Evolutionary conservation across 2,797 vertebrate species (phyloP).

Genomic region (Aphelocoma californica): DNA sequence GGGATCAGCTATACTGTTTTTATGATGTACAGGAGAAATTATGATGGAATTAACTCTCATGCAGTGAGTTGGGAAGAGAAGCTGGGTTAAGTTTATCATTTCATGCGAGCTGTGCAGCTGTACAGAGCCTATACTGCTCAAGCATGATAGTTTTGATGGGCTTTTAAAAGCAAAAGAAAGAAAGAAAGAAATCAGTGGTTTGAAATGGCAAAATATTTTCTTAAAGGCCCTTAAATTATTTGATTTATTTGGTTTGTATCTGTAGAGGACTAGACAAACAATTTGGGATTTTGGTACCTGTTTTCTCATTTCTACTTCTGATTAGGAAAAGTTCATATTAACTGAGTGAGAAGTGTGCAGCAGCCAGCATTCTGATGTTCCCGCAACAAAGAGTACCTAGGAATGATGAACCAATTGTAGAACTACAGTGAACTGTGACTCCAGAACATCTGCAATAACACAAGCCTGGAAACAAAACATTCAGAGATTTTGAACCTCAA

Average conservation of each 20-base stretch:
- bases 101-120: background rate
- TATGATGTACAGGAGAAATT: background rate
- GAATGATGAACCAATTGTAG: background rate
- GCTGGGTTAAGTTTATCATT: background rate
- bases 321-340: background rate
- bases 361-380: background rate
- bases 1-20: background rate
- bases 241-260: background rate
- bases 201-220: background rate
- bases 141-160: background rate
- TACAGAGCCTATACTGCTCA: background rate
- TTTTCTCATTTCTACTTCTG: background rate
- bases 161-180: background rate
- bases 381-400: background rate
- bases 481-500: background rate
- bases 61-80: background rate
- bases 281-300: background rate
- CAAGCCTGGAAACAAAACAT: background rate
- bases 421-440: background rate
- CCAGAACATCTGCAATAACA: background rate
- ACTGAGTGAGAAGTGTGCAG: background rate
- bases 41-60: background rate
- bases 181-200: background rate
- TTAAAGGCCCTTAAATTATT: background rate
- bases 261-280: background rate